A percentile compares a stretch with the other conserved stretches of the same genome.
Conservation (phyloP, 1,140 invertebrate species). For the Bombus fervidus region DNA sequence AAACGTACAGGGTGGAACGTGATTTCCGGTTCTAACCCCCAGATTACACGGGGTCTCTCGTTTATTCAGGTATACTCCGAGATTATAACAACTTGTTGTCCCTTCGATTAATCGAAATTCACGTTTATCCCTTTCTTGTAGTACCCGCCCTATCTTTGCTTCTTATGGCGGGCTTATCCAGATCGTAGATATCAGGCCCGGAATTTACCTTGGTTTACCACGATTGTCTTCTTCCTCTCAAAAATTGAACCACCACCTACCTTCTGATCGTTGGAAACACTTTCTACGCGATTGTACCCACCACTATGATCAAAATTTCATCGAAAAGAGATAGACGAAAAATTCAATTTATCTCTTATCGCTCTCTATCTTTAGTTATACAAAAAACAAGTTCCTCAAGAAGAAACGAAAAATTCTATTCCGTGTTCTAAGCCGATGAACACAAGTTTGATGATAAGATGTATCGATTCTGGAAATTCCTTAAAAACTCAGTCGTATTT, state of each 20-base stretch:
- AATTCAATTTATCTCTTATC: neutral
- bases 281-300: neutral
- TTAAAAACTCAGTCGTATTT: too few relatives aligned
- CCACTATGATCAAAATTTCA: too few relatives aligned
- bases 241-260: constrained; percentile 7
- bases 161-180: constrained; percentile 39
- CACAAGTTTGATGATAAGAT: too few relatives aligned
- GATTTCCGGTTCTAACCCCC: constrained; percentile 32
- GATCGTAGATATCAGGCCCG: constrained; percentile 41
- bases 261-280: neutral
- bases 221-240: constrained; percentile 1
- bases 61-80: constrained; percentile 49
- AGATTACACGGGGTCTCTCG: constrained; percentile 33
- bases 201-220: constrained; percentile 31
- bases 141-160: constrained; percentile 26
- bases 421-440: too few relatives aligned
- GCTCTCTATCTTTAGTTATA: neutral
- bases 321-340: neutral
- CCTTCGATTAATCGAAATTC: constrained; percentile 69
- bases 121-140: constrained; percentile 62
- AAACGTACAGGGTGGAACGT: constrained; percentile 34
- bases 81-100: constrained; percentile 67
- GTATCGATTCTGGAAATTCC: too few relatives aligned
- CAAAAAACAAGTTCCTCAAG: neutral
- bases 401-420: neutral